phyloP scores from a whole-genome alignment of 2,888 invertebrate species.

The Tholera decimalis region DNA sequence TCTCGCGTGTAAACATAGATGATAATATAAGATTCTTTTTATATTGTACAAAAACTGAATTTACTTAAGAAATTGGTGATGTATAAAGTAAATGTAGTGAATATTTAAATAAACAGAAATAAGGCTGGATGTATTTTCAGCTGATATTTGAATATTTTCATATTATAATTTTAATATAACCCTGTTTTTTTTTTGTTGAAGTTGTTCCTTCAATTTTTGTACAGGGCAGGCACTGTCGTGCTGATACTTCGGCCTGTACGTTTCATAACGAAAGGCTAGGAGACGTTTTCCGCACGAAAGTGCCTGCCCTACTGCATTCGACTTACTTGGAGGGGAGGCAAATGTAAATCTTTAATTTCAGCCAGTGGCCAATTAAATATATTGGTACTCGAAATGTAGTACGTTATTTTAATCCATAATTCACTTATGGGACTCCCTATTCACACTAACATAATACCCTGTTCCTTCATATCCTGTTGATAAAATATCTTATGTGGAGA shows the following conservation, averaged over 20 bases:
- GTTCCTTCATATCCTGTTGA: background rate
- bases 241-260: slow-evolving; percentile 44
- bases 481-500: background rate
- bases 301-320: slow-evolving; percentile 78
- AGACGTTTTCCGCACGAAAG: slow-evolving; percentile 64
- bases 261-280: slow-evolving; percentile 38
- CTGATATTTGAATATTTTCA: slow-evolving; percentile 91
- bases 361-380: slow-evolving; percentile 91
- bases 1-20: slow-evolving; percentile 86
- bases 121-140: slow-evolving; percentile 89
- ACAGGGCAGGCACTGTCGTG: slow-evolving; percentile 79
- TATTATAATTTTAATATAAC: slow-evolving; percentile 92
- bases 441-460: slow-evolving; percentile 7
- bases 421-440: background rate
- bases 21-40: slow-evolving; percentile 91
- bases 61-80: slow-evolving; percentile 92
- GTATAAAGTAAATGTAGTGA: slow-evolving; percentile 91
- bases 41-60: slow-evolving; percentile 92
- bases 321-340: slow-evolving; percentile 83
- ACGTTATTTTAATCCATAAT: slow-evolving; percentile 77
- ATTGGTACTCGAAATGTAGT: slow-evolving; percentile 89
- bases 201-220: slow-evolving; percentile 88
- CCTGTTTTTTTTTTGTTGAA: slow-evolving; percentile 90
- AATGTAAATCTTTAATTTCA: slow-evolving; percentile 89
- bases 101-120: slow-evolving; percentile 91